phyloP scores from a whole-genome alignment of 2,888 invertebrate species.

The Punctoribates punctum region DNA sequence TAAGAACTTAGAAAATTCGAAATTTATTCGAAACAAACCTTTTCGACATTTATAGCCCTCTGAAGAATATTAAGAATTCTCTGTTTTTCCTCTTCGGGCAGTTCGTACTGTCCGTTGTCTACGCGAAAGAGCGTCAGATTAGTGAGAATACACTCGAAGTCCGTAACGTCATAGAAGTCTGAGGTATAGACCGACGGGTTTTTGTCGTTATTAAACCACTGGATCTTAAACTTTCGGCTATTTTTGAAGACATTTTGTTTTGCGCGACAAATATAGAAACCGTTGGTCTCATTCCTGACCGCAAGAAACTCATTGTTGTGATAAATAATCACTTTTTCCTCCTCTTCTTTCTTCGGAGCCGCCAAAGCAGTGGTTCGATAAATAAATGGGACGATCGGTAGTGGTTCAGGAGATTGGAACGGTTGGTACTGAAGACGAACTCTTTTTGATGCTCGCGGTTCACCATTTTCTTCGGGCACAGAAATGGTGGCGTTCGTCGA shows the following conservation, averaged over 20 bases:
- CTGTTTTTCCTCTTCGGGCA: conserved; percentile 69
- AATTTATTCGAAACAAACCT: conserved; percentile 50
- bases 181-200: conserved; percentile 68
- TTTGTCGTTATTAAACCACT: conserved; percentile 64
- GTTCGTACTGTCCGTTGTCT: conserved; percentile 66
- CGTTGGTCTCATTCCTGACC: conserved; percentile 80
- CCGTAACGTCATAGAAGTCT: conserved; percentile 83
- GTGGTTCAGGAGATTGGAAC: conserved; percentile 67
- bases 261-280: conserved; percentile 70
- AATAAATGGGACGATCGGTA: conserved; percentile 57
- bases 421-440: conserved; percentile 67
- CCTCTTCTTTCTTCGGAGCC: conserved; percentile 51
- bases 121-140: conserved; percentile 72
- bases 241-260: conserved; percentile 84
- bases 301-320: conserved; percentile 87
- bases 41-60: conserved; percentile 75
- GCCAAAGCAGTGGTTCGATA: conserved; percentile 42
- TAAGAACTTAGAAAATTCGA: neutral
- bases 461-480: neutral
- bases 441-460: conserved; percentile 55
- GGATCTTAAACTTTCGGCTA: conserved; percentile 77
- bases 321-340: conserved; percentile 78
- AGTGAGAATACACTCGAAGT: conserved; percentile 83
- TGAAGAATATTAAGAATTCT: conserved; percentile 77
- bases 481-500: neutral